Conservation (phyloP, 2,797 vertebrate genomes). For the Philypnodon macrostomus region DNA sequence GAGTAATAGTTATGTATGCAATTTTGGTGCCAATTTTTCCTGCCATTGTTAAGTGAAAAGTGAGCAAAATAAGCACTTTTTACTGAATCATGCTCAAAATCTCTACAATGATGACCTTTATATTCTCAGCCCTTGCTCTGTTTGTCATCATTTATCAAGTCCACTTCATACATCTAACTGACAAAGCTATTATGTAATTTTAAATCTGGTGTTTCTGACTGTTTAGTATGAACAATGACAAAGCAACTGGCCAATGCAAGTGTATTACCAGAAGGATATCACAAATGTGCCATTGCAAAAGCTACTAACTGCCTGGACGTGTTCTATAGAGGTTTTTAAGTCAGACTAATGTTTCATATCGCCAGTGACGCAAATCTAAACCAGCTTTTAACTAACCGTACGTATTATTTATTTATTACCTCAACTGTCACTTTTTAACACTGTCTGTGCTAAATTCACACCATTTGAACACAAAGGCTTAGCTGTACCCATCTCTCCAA, state of each 20-base stretch:
- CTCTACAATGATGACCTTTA: no score
- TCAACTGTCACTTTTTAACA: conserved; percentile 33
- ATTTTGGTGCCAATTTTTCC: no score
- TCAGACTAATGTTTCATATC: conserved; percentile 8
- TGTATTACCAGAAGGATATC: conserved; percentile 14
- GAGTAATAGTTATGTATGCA: no score
- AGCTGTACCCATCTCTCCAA: conserved; percentile 6
- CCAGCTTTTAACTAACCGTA: conserved; percentile 25
- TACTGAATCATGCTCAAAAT: no score
- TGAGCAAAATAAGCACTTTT: no score
- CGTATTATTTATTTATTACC: conserved; percentile 41
- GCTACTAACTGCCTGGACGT: conserved; percentile 61
- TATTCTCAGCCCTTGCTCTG: no score
- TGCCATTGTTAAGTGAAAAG: no score
- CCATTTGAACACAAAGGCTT: not conserved
- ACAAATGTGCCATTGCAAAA: conserved; percentile 48
- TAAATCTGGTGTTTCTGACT: conserved; percentile 30
- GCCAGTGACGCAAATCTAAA: conserved; percentile 18
- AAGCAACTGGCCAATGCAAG: conserved; percentile 13
- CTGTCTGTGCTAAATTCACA: conserved; percentile 27
- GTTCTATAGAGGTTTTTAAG: not conserved
- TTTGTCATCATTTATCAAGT: conserved; percentile 6
- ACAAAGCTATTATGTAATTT: not conserved
- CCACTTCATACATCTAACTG: not conserved
- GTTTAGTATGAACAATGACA: conserved; percentile 26